Percentiles rank a stretch among this genome's conserved stretches.
Conservation (phyloP, 2,888 invertebrate species). For the Pandemis corylana region DNA sequence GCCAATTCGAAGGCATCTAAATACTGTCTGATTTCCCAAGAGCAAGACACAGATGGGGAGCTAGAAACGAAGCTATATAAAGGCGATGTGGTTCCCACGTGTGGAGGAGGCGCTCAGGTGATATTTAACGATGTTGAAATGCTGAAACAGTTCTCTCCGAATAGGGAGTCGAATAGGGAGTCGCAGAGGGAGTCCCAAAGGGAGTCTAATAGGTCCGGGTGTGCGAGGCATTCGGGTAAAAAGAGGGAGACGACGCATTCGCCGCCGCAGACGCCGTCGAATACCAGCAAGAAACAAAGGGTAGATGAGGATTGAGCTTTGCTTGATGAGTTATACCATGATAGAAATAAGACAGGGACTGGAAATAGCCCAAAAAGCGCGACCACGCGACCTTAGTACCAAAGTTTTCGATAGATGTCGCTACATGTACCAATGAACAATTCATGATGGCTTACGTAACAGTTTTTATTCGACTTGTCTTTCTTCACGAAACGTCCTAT, state of each 20-base stretch:
- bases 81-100: conserved; percentile 97
- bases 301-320: conserved; percentile 66
- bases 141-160: conserved; percentile 92
- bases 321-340: no score
- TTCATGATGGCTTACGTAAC: no score
- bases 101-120: conserved; percentile 97
- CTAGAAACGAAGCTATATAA: conserved; percentile 97
- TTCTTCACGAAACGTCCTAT: no score
- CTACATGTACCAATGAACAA: no score
- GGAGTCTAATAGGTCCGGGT: conserved; percentile 57
- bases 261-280: conserved; percentile 76
- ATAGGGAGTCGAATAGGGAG: conserved; percentile 79
- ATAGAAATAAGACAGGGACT: no score
- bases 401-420: no score
- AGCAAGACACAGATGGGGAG: conserved; percentile 96
- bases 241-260: conserved; percentile 72
- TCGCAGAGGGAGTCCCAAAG: conserved; percentile 57
- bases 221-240: conserved; percentile 77
- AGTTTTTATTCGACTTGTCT: no score
- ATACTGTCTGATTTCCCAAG: conserved; percentile 97
- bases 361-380: no score
- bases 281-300: conserved; percentile 77
- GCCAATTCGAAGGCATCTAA: conserved; percentile 90
- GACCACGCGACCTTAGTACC: no score
- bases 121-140: conserved; percentile 98